Evolutionary conservation across 2,797 vertebrate species (phyloP).

Genomic region (Spinus pinus): DNA sequence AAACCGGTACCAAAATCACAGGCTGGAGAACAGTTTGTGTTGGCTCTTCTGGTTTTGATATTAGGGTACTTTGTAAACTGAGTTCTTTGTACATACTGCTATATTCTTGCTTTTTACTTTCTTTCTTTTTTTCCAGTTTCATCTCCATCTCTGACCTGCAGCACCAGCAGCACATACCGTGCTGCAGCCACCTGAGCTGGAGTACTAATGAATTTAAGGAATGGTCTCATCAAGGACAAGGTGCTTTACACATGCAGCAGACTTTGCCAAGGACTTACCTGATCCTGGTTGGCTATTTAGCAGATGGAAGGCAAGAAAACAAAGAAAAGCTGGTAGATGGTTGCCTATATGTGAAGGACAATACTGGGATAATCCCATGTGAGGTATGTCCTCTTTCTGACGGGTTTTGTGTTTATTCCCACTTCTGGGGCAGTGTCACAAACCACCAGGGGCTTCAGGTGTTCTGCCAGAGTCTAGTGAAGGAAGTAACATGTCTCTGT

Average conservation of each 20-base stretch:
- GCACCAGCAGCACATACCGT: conserved; percentile 76
- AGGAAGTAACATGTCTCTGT: background rate
- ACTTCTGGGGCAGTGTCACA: background rate
- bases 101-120: background rate
- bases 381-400: conserved; percentile 73
- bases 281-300: conserved; percentile 85
- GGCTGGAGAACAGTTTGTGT: background rate
- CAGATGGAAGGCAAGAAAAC: conserved; percentile 50
- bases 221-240: conserved; percentile 75
- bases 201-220: conserved; percentile 80
- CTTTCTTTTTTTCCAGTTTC: conserved; percentile 67
- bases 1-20: background rate
- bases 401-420: background rate
- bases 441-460: background rate
- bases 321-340: conserved; percentile 61
- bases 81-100: background rate
- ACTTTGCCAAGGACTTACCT: conserved; percentile 80
- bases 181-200: conserved; percentile 87
- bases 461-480: background rate
- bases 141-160: conserved; percentile 81
- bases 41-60: background rate
- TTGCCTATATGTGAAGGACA: conserved; percentile 79
- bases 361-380: conserved; percentile 80
- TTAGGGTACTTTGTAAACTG: background rate
- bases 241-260: background rate